phyloP scores from a whole-genome alignment of 1,140 invertebrate species.

The Rhyzopertha dominica region DNA sequence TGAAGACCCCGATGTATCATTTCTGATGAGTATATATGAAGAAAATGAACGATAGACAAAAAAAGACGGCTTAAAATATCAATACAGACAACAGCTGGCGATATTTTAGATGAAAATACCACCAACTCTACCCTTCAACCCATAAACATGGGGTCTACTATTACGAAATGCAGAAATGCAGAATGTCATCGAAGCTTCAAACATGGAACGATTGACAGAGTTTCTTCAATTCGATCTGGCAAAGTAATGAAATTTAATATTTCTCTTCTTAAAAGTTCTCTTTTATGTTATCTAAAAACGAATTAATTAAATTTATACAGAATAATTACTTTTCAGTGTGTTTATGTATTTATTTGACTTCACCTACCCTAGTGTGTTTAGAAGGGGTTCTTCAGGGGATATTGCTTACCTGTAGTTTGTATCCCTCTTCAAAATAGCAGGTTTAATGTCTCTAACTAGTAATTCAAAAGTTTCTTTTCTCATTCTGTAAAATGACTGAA shows the following conservation, averaged over 20 bases:
- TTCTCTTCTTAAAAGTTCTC: too few relatives aligned
- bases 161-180: constrained; percentile 11
- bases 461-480: too few relatives aligned
- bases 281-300: constrained; percentile 3
- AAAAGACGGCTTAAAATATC: constrained; percentile 25
- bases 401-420: constrained; percentile 12
- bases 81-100: constrained; percentile 19
- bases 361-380: constrained; percentile 13
- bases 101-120: constrained; percentile 16
- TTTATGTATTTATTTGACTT: constrained; percentile 10
- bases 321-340: constrained; percentile 9
- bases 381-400: constrained; percentile 9
- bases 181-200: not conserved
- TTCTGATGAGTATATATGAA: constrained; percentile 25
- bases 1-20: constrained; percentile 21
- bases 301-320: too few relatives aligned
- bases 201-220: not conserved
- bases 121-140: constrained; percentile 7
- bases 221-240: too few relatives aligned
- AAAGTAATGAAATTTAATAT: constrained; percentile 5
- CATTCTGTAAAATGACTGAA: too few relatives aligned
- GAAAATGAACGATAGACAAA: constrained; percentile 22
- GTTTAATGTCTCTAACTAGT: too few relatives aligned
- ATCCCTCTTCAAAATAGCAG: too few relatives aligned
- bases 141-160: constrained; percentile 10